These are phyloP conservation scores for Agrypnia vestita DNA, from an alignment of 1,140 invertebrate species.

Conservation along the genomic window DNA sequence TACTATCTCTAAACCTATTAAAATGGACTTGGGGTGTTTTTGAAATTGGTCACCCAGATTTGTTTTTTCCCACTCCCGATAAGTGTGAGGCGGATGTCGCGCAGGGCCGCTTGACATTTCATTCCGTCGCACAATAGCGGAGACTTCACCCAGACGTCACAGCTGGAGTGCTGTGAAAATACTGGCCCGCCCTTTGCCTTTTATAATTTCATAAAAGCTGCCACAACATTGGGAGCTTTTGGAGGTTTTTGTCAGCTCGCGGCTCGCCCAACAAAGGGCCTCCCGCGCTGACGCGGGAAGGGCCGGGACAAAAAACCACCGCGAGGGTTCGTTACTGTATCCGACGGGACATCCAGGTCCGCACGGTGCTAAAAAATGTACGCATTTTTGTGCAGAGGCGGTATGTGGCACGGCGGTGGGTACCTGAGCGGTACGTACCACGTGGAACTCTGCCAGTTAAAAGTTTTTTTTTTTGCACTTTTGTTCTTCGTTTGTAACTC, in stretches of 20 bases:
- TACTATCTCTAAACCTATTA: too few species aligned
- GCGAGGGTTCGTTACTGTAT: slow-evolving; percentile 37
- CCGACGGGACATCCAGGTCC: slow-evolving; percentile 1
- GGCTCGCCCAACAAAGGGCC: slow-evolving; percentile 52
- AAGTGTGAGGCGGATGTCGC: neutral
- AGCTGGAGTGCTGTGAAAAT: slow-evolving; percentile 54
- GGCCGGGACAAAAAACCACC: slow-evolving; percentile 46
- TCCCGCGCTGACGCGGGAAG: slow-evolving; percentile 30
- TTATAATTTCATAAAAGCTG: slow-evolving; percentile 59
- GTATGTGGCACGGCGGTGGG: slow-evolving; percentile 1
- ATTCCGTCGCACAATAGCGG: slow-evolving; percentile 37
- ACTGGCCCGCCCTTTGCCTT: slow-evolving; percentile 48
- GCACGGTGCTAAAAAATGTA: slow-evolving; percentile 11
- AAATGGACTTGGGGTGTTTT: too few species aligned
- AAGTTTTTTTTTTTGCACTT: too few species aligned
- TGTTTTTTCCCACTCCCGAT: too few species aligned
- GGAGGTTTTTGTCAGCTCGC: slow-evolving; percentile 52
- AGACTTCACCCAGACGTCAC: slow-evolving; percentile 40
- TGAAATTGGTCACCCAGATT: too few species aligned
- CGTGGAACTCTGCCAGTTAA: too few species aligned
- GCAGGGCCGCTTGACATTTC: slow-evolving; percentile 41
- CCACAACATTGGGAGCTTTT: slow-evolving; percentile 53
- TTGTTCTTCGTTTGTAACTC: too few species aligned
- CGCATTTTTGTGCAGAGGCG: neutral
- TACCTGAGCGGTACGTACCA: too few species aligned